These are phyloP conservation scores for Brachyhypopomus gauderio DNA, from an alignment of 2,113 vertebrate species.

Conservation along the genomic window DNA sequence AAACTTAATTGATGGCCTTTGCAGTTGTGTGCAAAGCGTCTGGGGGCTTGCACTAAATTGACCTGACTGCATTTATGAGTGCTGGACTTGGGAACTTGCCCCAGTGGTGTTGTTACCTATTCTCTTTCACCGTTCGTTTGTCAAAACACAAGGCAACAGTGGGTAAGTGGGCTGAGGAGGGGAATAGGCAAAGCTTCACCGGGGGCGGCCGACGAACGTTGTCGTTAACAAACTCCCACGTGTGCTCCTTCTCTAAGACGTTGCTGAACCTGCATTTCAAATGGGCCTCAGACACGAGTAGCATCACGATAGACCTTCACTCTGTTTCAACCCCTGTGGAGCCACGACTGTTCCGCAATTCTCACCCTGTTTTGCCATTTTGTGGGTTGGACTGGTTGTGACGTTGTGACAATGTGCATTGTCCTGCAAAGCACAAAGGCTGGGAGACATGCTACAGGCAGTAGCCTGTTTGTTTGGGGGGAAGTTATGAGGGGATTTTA, in stretches of 20 bases:
- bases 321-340: constrained; percentile 30
- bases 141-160: constrained; percentile 24
- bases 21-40: constrained; percentile 18
- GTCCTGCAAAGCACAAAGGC: constrained; percentile 13
- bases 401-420: constrained; percentile 30
- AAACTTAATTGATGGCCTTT: constrained; percentile 34
- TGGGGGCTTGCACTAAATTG: constrained; percentile 14
- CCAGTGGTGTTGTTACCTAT: constrained; percentile 31
- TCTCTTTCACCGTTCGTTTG: constrained; percentile 37
- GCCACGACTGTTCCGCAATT: constrained; percentile 31
- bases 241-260: constrained; percentile 36
- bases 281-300: constrained; percentile 24
- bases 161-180: constrained; percentile 18
- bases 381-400: constrained; percentile 19
- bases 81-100: constrained; percentile 25
- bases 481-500: neutral
- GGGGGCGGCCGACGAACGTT: neutral
- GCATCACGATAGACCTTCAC: constrained; percentile 47
- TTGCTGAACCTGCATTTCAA: constrained; percentile 41
- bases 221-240: constrained; percentile 40
- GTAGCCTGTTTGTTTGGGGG: constrained; percentile 10
- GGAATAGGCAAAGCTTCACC: neutral
- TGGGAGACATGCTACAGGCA: constrained; percentile 17
- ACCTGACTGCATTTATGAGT: constrained; percentile 19
- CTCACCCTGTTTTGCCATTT: constrained; percentile 22